Conservation (phyloP, 2,797 vertebrate genomes). For the Macropus fuliginosus region DNA sequence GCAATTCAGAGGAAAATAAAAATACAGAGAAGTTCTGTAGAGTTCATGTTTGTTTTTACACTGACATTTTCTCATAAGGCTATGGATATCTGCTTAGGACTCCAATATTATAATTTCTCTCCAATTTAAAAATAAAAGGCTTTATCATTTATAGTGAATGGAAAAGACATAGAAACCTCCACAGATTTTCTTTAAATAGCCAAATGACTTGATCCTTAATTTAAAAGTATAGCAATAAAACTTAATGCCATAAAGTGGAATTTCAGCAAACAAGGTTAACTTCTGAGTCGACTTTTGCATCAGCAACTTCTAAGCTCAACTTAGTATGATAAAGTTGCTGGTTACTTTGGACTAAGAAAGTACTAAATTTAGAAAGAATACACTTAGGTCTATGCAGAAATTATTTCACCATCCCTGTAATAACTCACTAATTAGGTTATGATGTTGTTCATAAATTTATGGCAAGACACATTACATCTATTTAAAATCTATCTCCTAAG, state of each 20-base stretch:
- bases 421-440: background rate
- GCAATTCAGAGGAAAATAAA: conserved; percentile 36
- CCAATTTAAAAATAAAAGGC: background rate
- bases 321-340: conserved; percentile 11
- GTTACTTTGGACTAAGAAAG: conserved; percentile 43
- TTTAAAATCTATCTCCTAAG: background rate
- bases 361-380: conserved; percentile 9
- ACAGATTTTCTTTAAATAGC: background rate
- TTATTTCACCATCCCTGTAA: background rate
- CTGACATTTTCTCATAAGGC: background rate
- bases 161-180: background rate
- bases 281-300: conserved; percentile 5
- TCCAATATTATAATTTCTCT: background rate
- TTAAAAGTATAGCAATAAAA: conserved; percentile 29
- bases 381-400: conserved; percentile 36
- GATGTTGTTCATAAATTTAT: conserved; percentile 22
- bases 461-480: background rate
- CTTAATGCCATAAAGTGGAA: conserved; percentile 9
- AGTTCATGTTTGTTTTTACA: background rate
- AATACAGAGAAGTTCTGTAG: background rate
- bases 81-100: background rate
- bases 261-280: background rate
- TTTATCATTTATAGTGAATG: background rate
- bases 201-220: background rate
- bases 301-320: background rate